A percentile compares a stretch with the other conserved stretches of the same genome.
These are phyloP conservation scores for Machimus atricapillus DNA, from an alignment of 2,888 invertebrate species.

Conservation along the genomic window DNA sequence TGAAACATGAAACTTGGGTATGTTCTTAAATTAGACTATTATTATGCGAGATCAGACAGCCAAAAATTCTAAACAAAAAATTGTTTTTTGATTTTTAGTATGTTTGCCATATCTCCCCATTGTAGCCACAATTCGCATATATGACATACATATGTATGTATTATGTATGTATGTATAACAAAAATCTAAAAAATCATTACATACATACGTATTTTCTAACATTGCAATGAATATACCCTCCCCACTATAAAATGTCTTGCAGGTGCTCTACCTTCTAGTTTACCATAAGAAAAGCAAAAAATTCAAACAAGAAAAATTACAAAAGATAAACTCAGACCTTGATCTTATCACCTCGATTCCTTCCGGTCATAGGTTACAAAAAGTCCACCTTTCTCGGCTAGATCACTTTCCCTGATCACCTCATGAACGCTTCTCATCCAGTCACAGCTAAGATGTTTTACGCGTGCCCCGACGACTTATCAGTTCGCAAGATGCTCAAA, in stretches of 20 bases:
- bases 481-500: not conserved
- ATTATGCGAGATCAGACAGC: too few species aligned
- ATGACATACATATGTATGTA: too few species aligned
- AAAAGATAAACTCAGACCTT: not conserved
- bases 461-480: not conserved
- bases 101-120: too few species aligned
- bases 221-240: not conserved
- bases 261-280: not conserved
- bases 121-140: too few species aligned
- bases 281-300: not conserved
- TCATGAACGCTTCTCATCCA: not conserved
- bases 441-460: not conserved
- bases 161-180: not conserved
- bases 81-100: too few species aligned
- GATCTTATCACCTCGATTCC: constrained; percentile 9
- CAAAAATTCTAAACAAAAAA: too few species aligned
- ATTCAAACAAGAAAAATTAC: not conserved
- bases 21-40: too few species aligned
- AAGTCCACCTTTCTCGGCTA: not conserved
- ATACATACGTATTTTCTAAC: not conserved
- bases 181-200: not conserved
- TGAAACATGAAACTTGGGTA: too few species aligned
- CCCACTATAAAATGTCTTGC: not conserved
- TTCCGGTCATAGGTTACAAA: constrained; percentile 25
- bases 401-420: not conserved